Conservation (phyloP, 2,797 vertebrate species). For the Sphenopsis melanotis region DNA sequence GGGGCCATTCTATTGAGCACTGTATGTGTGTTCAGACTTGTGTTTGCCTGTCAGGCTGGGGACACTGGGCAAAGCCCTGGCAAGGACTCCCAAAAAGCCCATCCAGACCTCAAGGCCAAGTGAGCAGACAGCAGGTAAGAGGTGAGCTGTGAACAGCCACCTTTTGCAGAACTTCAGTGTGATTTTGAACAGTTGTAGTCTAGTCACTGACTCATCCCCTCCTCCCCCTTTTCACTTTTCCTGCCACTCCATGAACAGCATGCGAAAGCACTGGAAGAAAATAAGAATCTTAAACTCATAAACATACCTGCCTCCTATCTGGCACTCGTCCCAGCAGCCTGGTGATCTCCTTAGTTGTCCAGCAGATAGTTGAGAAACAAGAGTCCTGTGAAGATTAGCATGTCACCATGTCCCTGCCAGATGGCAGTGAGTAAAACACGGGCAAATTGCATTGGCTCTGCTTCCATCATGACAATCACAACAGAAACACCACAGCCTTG, state of each 20-base stretch:
- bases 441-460: conserved; percentile 74
- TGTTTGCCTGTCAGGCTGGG: not conserved
- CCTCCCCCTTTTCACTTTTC: conserved; percentile 57
- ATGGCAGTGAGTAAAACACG: conserved; percentile 77
- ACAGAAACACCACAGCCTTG: conserved; percentile 69
- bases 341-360: conserved; percentile 78
- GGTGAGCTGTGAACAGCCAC: not conserved
- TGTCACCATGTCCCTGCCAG: conserved; percentile 77
- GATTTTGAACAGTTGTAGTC: conserved; percentile 47
- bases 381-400: conserved; percentile 78
- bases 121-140: not conserved
- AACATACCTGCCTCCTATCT: conserved; percentile 81
- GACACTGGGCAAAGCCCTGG: not conserved
- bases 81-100: not conserved
- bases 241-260: conserved; percentile 68
- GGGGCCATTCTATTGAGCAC: not conserved
- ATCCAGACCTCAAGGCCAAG: not conserved
- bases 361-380: conserved; percentile 78
- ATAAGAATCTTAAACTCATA: conserved; percentile 76
- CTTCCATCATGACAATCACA: conserved; percentile 71
- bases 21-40: not conserved
- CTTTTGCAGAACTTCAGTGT: conserved; percentile 43
- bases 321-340: conserved; percentile 76
- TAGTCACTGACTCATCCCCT: conserved; percentile 35
- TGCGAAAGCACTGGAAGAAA: conserved; percentile 72